Evolutionary conservation across 2,113 vertebrate genomes (phyloP).

Genomic region (Saguinus midas): DNA sequence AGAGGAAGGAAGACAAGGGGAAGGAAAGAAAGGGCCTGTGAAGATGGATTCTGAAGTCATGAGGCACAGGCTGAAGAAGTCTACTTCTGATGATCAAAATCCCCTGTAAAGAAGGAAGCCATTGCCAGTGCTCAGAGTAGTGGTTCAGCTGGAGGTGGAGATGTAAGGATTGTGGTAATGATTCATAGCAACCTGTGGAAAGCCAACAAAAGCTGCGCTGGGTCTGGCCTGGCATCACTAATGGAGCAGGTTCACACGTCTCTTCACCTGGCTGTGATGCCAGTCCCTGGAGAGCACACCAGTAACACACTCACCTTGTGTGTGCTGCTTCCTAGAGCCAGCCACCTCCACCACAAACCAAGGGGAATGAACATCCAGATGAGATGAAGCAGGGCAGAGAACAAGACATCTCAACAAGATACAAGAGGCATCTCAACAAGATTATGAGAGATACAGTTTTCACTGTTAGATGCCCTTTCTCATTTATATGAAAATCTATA

Average conservation of each 20-base stretch:
- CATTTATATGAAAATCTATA: not conserved
- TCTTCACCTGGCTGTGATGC: not conserved
- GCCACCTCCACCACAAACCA: not conserved
- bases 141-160: not conserved
- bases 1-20: not conserved
- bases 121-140: not conserved
- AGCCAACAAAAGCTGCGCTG: not conserved
- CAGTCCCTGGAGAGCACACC: not conserved
- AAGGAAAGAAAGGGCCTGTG: not conserved
- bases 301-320: not conserved
- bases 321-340: not conserved
- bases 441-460: not conserved
- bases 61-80: not conserved
- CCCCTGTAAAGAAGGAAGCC: not conserved
- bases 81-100: not conserved
- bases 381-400: not conserved
- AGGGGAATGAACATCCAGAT: not conserved
- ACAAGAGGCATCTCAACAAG: not conserved
- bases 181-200: not conserved
- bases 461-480: not conserved
- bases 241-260: not conserved
- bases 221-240: not conserved
- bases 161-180: not conserved
- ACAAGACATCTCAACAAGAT: not conserved
- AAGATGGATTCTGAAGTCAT: not conserved